These are phyloP conservation scores for Drosophila subpulchrella DNA, from an alignment of 1,140 invertebrate genomes.

Conservation along the genomic window DNA sequence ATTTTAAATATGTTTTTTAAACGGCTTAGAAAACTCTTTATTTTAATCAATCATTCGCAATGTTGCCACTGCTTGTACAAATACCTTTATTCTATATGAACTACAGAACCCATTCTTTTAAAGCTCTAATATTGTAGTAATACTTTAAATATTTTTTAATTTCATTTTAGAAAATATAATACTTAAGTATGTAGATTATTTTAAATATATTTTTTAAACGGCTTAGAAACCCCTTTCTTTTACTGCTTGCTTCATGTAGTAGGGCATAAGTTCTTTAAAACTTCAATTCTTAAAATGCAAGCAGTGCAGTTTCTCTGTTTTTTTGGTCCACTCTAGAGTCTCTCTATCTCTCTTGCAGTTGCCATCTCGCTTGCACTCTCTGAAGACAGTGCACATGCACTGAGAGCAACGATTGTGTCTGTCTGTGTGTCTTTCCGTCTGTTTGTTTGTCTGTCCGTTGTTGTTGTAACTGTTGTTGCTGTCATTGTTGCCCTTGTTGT, in stretches of 20 bases:
- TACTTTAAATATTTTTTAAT: no score
- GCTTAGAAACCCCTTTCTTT: no score
- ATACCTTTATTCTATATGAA: neutral
- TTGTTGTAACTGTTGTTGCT: conserved; percentile 27
- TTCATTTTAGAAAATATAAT: no score
- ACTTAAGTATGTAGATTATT: no score
- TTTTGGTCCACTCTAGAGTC: conserved; percentile 24
- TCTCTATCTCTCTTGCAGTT: neutral
- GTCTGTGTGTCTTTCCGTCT: conserved; percentile 10
- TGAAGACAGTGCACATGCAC: conserved; percentile 65
- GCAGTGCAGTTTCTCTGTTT: neutral
- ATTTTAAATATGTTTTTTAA: no score
- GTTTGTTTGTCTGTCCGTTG: conserved; percentile 31
- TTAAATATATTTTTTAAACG: no score
- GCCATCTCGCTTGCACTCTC: neutral
- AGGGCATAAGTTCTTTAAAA: no score
- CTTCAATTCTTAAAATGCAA: no score
- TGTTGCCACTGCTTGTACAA: neutral
- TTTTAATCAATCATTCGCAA: neutral
- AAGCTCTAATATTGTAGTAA: no score
- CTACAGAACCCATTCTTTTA: no score
- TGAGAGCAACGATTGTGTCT: conserved; percentile 45
- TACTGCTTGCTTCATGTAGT: no score
- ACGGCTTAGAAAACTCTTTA: no score
- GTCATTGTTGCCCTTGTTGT: conserved; percentile 31